Evolutionary conservation across 2,888 invertebrate genomes (phyloP).

Genomic region (Pseudococcus jackbeardsleyi): DNA sequence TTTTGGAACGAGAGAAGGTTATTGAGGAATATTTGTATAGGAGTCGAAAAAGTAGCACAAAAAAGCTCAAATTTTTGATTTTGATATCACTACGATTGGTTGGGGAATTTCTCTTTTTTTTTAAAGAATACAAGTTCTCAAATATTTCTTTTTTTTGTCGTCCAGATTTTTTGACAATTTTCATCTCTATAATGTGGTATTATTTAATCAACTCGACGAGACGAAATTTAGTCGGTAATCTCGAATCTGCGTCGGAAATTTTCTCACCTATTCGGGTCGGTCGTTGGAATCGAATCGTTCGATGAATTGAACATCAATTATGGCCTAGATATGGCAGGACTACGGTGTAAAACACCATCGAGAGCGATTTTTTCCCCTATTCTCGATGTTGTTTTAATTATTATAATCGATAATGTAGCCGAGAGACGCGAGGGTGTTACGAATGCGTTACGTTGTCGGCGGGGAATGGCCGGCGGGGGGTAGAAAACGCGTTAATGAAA

Average conservation of each 20-base stretch:
- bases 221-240: background rate
- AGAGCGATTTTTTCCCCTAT: background rate
- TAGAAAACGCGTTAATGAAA: slow-evolving; percentile 10
- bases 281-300: background rate
- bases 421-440: background rate
- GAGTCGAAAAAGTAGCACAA: too few relatives aligned
- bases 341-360: background rate
- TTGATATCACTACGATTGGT: too few relatives aligned
- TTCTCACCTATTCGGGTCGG: background rate
- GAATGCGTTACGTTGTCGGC: background rate
- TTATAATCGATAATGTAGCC: slow-evolving; percentile 1
- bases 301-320: background rate
- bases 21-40: too few relatives aligned
- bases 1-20: too few relatives aligned
- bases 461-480: background rate
- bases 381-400: background rate
- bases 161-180: too few relatives aligned
- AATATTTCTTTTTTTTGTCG: too few relatives aligned
- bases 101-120: too few relatives aligned
- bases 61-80: too few relatives aligned
- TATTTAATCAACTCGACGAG: background rate
- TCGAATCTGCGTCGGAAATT: background rate
- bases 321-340: background rate
- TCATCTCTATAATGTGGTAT: too few relatives aligned
- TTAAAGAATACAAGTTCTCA: too few relatives aligned